Evolutionary conservation across 1,140 invertebrate genomes (phyloP).

Genomic region (Drosophila novamexicana): DNA sequence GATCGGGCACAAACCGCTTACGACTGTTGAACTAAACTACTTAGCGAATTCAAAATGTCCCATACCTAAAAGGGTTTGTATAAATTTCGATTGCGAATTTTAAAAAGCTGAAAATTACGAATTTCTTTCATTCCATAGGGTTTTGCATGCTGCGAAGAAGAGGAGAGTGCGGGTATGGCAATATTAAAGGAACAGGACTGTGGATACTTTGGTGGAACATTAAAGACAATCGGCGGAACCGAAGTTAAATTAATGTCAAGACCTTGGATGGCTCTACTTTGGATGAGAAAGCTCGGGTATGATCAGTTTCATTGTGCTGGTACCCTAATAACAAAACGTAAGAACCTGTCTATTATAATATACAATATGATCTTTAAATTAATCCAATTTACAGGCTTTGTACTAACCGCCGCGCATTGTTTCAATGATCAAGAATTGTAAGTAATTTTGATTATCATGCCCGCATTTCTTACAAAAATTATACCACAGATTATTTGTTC

Average conservation of each 20-base stretch:
- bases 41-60: no score
- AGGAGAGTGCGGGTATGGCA: background rate
- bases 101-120: no score
- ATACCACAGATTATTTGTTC: constrained; percentile 5
- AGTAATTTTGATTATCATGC: background rate
- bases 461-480: background rate
- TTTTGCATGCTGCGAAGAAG: constrained; percentile 14
- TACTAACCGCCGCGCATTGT: constrained; percentile 41
- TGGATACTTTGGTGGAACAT: background rate
- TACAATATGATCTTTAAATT: background rate
- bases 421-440: background rate
- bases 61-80: no score
- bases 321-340: constrained; percentile 25
- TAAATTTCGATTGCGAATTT: no score
- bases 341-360: background rate
- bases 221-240: background rate
- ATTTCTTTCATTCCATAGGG: background rate
- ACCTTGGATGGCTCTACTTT: constrained; percentile 35
- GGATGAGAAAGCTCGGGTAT: background rate
- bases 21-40: no score
- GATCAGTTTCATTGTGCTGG: constrained; percentile 4
- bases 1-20: no score
- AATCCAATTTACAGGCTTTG: constrained; percentile 4
- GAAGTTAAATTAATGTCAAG: constrained; percentile 19
- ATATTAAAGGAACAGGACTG: background rate